Conservation (phyloP, 2,113 vertebrate species). For the Capra hircus region DNA sequence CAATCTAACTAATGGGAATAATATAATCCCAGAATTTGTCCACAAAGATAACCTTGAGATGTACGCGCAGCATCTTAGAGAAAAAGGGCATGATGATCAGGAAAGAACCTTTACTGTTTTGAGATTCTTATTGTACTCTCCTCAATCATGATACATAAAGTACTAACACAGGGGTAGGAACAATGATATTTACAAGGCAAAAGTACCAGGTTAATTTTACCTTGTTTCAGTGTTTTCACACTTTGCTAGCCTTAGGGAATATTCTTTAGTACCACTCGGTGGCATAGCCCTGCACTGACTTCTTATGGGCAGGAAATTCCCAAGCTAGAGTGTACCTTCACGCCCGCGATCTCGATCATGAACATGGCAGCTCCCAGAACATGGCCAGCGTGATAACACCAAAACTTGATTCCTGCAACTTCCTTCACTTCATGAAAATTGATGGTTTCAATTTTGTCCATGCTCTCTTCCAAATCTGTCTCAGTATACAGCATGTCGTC, state of each 20-base stretch:
- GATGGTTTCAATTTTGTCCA: constrained; percentile 99
- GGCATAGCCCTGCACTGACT: neutral
- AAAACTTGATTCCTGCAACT: constrained; percentile 98
- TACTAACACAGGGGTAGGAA: neutral
- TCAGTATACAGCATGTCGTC: constrained; percentile 99
- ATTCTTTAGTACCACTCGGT: neutral
- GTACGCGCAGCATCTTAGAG: neutral
- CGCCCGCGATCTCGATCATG: constrained; percentile 98
- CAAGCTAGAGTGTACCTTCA: constrained; percentile 86
- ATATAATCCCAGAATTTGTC: neutral
- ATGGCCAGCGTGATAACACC: constrained; percentile 97
- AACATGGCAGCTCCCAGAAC: constrained; percentile 98
- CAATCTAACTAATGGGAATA: neutral
- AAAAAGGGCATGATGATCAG: neutral
- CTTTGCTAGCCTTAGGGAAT: neutral
- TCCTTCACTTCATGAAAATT: constrained; percentile 99
- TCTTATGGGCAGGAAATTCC: neutral
- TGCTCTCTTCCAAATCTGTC: constrained; percentile 97
- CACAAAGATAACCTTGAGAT: neutral
- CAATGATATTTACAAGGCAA: neutral
- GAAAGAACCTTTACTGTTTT: neutral
- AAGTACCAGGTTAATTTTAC: neutral
- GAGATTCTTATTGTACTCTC: neutral
- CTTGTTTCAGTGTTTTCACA: neutral
- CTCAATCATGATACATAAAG: neutral